Evolutionary conservation across 1,140 invertebrate genomes (phyloP), one percentile per base, ranked within the genome.

Genomic region (Odontomachus brunneus): DNA sequence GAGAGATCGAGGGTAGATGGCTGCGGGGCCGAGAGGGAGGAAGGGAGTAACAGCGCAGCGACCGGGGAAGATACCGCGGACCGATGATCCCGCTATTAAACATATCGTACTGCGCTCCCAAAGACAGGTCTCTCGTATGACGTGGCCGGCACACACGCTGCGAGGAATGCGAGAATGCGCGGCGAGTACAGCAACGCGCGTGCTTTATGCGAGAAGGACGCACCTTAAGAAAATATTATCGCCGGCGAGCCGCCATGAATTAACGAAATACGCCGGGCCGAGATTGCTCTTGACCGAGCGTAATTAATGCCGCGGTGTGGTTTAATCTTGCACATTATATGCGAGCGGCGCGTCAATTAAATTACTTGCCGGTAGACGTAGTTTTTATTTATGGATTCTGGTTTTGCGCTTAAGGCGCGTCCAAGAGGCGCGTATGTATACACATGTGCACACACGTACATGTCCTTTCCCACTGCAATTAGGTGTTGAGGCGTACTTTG

Each of bases 11-110:
- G 22, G 69, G 22, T 29, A 33, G 26, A 29, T 11, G 33, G 51
- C 26, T 11, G 57, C n/a, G 59, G 55, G 38, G 44, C 24, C 19
- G 33, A 9, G 57, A 9, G 44, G 26, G 59, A 17, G 75, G 71
- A 24, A 51, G 62, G 48, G 72, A 33, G n/a, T n/a, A 69, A 75
- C 67, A 62, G 69, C 48, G 29, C 19, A 17, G 15, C 55, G 53
- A 57, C 14, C 9, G 26, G 66, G 53, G 59, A 73, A 44, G 63
- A 81, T 69, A 74, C 38, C 22, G n/a, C n/a, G 48, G 57, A 22
- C 22, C 69, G 66, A 63, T 74, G 83, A 78, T 85, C 72, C 86
- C 51, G 62, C 83, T 85, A 88, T 88, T 88, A 88, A 88, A 88
- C 83, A 88, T 85, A 85, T 88, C 83, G 83, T 73, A 72, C 53